Base-by-base conservation (phyloP, 2,113 vertebrate genomes). In the Pollachius pollachius region DNA sequence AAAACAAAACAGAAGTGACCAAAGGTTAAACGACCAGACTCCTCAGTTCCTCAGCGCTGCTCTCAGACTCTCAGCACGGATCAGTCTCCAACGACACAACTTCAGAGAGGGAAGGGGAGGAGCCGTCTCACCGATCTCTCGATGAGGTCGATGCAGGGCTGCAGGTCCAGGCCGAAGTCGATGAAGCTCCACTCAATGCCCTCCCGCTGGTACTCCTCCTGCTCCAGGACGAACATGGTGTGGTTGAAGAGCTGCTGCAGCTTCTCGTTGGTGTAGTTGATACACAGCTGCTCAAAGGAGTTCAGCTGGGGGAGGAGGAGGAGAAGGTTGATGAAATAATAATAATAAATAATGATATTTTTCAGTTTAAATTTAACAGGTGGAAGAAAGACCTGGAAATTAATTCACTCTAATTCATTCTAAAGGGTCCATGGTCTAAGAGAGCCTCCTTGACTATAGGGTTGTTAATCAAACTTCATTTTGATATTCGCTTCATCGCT, bases 171-270 rank as follows among this genome's bases (percentile, higher is more conserved):
- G 61, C 97, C 97, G 0, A 99, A 99, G 81, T 99, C 97, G 25
- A 99, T 99, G 90, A 99, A 99, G 83, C 95, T 99, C 97, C 97
- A 99, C 90, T 99, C 96, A 21, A 99, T 99, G 62, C 97, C 97
- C 84, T 99, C 97, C 0, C 96, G 92, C 84, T 99, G 96, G 84
- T 99, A 99, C 69, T 99, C 97, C 81, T 99, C 97, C 85, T 99
- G 97, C 91, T 99, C 97, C 89, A 99, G 93, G 85, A 99, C 91
- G 86, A 99, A 99, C 97, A 99, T 99, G 65, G 97, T 99, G 89
- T 99, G 97, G 91, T 99, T 99, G 93, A 99, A 99, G 19, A 99
- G 92, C 85, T 99, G 97, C 90, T 99, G 97, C 68, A 99, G 92
- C 91, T 99, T 99, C 92, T 99, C 97, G 0, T 99, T 99, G 86